These are phyloP conservation scores for Macquaria australasica DNA, from an alignment of 2,113 vertebrate genomes.

Conservation along the genomic window DNA sequence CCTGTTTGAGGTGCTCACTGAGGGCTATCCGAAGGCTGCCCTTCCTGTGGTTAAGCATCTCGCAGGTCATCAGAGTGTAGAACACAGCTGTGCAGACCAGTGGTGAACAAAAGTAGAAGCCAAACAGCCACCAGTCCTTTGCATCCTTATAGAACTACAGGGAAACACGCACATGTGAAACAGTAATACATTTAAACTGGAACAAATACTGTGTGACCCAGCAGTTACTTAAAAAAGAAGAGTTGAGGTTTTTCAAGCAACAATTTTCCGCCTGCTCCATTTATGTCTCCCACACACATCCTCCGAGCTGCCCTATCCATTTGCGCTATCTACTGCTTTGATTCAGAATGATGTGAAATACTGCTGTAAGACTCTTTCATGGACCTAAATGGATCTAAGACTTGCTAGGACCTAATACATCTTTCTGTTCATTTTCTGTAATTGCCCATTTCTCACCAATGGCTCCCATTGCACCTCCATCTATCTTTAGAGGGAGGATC, in stretches of 20 bases:
- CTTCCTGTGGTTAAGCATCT: slow-evolving; percentile 97
- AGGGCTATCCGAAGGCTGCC: slow-evolving; percentile 95
- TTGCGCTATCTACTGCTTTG: too few relatives aligned
- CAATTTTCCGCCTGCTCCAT: not conserved
- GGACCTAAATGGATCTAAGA: not conserved
- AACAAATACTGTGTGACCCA: not conserved
- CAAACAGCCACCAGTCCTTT: slow-evolving; percentile 99
- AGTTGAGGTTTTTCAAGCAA: not conserved
- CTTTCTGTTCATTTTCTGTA: not conserved
- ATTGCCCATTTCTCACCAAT: not conserved
- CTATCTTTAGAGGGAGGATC: not conserved
- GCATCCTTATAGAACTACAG: slow-evolving; percentile 88
- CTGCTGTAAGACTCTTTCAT: not conserved
- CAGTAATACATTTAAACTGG: not conserved
- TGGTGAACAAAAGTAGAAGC: slow-evolving; percentile 96
- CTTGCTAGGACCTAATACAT: not conserved
- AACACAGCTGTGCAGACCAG: slow-evolving; percentile 93
- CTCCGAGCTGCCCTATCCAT: not conserved
- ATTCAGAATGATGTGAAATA: not conserved
- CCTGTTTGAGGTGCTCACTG: slow-evolving; percentile 98
- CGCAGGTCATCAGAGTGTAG: slow-evolving; percentile 96
- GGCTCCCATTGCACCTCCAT: not conserved
- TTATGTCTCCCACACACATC: too few relatives aligned
- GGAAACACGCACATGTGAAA: not conserved
- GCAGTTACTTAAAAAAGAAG: not conserved